Conservation (phyloP, 1,140 invertebrate genomes). For the Goniozus legneri region DNA sequence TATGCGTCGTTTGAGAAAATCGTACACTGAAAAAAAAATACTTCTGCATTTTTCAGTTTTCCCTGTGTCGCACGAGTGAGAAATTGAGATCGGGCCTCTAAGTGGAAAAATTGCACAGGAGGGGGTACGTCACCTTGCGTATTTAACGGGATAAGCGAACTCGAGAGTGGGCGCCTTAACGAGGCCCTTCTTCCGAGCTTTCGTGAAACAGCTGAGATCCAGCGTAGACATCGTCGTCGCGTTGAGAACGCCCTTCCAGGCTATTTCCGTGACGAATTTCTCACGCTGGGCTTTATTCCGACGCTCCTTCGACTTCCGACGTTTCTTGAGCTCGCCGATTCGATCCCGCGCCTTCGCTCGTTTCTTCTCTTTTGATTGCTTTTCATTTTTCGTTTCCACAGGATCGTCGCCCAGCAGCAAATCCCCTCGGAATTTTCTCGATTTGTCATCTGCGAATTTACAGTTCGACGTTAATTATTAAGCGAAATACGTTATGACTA, state of each 20-base stretch:
- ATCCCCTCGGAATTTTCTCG: slow-evolving; percentile 17
- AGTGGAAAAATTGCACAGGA: not conserved
- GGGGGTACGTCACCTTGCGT: slow-evolving; percentile 33
- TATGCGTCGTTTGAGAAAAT: too few species aligned
- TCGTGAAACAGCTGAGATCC: slow-evolving; percentile 41
- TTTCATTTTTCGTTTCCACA: slow-evolving; percentile 4
- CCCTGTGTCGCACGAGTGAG: too few species aligned
- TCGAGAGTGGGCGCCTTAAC: slow-evolving; percentile 38
- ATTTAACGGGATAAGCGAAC: slow-evolving; percentile 34
- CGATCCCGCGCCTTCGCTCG: slow-evolving; percentile 21
- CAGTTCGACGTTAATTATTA: too few species aligned
- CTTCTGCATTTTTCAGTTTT: too few species aligned
- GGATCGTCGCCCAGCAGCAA: slow-evolving; percentile 34
- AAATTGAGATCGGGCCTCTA: too few species aligned
- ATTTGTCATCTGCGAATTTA: slow-evolving; percentile 23
- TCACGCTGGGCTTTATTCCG: slow-evolving; percentile 22
- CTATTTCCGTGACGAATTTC: slow-evolving; percentile 20
- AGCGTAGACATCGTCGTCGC: slow-evolving; percentile 35
- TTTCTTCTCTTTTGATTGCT: slow-evolving; percentile 13
- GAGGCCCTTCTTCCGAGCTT: slow-evolving; percentile 28
- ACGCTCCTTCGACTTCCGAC: slow-evolving; percentile 22
- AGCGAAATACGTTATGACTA: not conserved
- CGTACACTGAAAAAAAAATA: not conserved
- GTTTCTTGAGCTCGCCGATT: slow-evolving; percentile 30
- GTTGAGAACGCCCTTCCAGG: slow-evolving; percentile 26